Base-by-base conservation (phyloP, 1,140 invertebrate species). In the Drosophila nigromelanica region DNA sequence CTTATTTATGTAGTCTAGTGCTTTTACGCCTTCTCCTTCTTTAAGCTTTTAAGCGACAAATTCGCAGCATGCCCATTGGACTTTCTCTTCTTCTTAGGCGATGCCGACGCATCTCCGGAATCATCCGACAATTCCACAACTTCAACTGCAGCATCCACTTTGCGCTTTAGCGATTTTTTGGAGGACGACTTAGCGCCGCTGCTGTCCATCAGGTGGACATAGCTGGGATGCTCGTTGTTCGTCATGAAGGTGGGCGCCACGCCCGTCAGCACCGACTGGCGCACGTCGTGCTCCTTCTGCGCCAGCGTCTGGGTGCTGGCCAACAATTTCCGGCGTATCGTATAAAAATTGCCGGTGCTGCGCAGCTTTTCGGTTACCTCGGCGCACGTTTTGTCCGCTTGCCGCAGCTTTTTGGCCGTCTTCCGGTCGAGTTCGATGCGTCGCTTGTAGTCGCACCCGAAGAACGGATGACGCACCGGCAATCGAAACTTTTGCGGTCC, bases 201-300 rank as follows among this genome's bases (percentile, higher is more conserved):
- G 24, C 50, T 14, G 0, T 8, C 47, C 0, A 40, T 15, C 0
- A 55, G 27, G 15, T 67, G 27, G 15, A 56, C 21, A 50, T 64
- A 69, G 21, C 12, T 2, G 15, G 59, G 37, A 11, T 45, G 35
- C 0, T 5, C 12, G 1, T 7, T 12, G 2, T 45, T 1, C 0
- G 37, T 6, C 81, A 85, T 75, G 4, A 78, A 85, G 1, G 33
- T 35, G n/a, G 81, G 81, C 7, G n/a, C 39, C 0, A 67, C 47
- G 0, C 82, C 82, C 0, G 83, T 87, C 1, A 87, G 5, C 42
- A 89, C 82, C 2, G 82, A 82, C 10, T 87, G 75, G 0, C 83
- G 71, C 10, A 87, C 72, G 33, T 76, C 78, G n/a, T 15, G n/a
- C 35, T 87, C 82, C 58, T 87, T 87, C 14, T 87, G 55, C 10